These are phyloP conservation scores for Tapera naevia DNA, from an alignment of 2,797 vertebrate genomes.

Conservation along the genomic window DNA sequence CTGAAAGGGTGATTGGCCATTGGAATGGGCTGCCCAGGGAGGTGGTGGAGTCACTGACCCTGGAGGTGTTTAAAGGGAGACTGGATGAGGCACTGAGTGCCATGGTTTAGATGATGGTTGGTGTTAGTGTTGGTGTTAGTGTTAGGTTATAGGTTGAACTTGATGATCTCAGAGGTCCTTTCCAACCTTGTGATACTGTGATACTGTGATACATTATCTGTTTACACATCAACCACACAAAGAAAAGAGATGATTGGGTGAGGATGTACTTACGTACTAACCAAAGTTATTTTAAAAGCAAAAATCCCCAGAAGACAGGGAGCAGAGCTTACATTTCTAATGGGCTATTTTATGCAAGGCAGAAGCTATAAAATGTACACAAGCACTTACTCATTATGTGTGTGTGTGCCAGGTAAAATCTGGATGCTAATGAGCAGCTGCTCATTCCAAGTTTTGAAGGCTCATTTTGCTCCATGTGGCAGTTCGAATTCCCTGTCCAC, in stretches of 20 bases:
- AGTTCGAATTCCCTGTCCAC: background rate
- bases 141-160: no score
- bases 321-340: constrained; percentile 1
- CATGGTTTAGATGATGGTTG: no score
- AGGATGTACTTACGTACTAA: background rate
- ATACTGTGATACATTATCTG: no score
- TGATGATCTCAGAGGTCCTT: no score
- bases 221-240: background rate
- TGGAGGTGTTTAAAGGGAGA: no score
- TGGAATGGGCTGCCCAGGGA: no score
- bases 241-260: background rate
- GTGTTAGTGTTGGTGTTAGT: no score
- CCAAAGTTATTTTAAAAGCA: constrained; percentile 42
- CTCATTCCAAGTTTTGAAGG: background rate
- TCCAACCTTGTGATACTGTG: no score
- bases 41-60: no score
- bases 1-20: no score
- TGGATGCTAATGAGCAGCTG: constrained; percentile 46
- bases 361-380: constrained; percentile 23
- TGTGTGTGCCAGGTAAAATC: constrained; percentile 33
- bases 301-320: background rate
- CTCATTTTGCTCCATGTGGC: background rate
- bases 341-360: constrained; percentile 12
- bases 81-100: no score
- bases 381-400: background rate